Base-by-base conservation (phyloP, 1,140 invertebrate species). In the Leucophenga varia region DNA sequence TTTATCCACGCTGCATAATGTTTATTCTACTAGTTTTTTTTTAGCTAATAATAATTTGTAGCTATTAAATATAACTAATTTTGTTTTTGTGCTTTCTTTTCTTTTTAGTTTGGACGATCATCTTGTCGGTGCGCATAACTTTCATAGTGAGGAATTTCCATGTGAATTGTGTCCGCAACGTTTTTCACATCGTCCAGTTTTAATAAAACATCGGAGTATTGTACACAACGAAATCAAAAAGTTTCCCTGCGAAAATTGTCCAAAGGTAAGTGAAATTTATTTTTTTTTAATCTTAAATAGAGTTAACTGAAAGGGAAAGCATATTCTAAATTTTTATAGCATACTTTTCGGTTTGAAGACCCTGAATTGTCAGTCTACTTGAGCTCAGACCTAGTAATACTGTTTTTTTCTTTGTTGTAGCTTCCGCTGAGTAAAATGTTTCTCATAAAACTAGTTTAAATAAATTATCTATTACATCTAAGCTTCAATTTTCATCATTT, bases 231-330 rank as follows among this genome's bases (percentile, higher is more conserved):
- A 88, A 53, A 80, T 85, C 3, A 79, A 83, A 43, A 89, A 86
- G 70, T 97, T 94, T 75, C 85, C 89, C 18, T 97, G 95, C 77
- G 94, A 97, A 72, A 94, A 95, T 74, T 97, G 95, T 73, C 84
- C 89, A 53, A 95, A 93, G 82, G 87, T 87, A 71, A 78, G 74
- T 61, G 5, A n/a, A n/a, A n/a, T n/a, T n/a, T n/a, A n/a, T n/a
- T n/a, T n/a, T n/a, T n/a, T n/a, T n/a, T n/a, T n/a, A n/a, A n/a
- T n/a, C n/a, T n/a, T n/a, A n/a, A n/a, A n/a, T n/a, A n/a, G n/a
- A n/a, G n/a, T n/a, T n/a, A n/a, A n/a, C n/a, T n/a, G n/a, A n/a
- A n/a, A n/a, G n/a, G n/a, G n/a, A n/a, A n/a, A n/a, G n/a, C n/a
- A n/a, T n/a, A n/a, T n/a, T n/a, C n/a, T n/a, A n/a, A n/a, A n/a